Percentiles rank a stretch among this genome's conserved stretches.
These are phyloP conservation scores for Physocephala rufipes DNA, from an alignment of 2,888 invertebrate genomes.

Conservation along the genomic window DNA sequence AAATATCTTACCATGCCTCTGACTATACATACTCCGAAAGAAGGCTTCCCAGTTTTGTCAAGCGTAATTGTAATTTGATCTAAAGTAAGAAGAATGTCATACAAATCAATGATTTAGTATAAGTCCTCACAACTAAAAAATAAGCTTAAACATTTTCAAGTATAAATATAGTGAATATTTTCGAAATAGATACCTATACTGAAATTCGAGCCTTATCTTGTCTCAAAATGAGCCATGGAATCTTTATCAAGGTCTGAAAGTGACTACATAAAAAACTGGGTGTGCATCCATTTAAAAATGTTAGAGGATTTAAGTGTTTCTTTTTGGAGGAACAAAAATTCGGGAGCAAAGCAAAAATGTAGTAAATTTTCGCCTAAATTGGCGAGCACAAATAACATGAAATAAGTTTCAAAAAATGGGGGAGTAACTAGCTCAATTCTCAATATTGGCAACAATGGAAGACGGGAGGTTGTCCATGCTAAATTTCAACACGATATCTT, in stretches of 20 bases:
- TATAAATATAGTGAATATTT: slow-evolving; percentile 1
- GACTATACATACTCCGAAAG: slow-evolving; percentile 96
- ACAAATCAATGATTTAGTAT: not conserved
- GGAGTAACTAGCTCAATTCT: not conserved
- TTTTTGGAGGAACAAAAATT: too few species aligned
- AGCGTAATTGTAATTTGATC: slow-evolving; percentile 58
- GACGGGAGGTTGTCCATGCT: not conserved
- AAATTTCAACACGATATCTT: not conserved
- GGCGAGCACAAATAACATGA: not conserved
- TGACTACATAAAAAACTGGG: too few species aligned
- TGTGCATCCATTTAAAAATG: too few species aligned
- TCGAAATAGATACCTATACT: not conserved
- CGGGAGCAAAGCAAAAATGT: too few species aligned
- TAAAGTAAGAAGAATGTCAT: slow-evolving; percentile 35
- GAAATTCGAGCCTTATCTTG: not conserved
- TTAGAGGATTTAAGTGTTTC: too few species aligned
- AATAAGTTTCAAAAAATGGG: not conserved
- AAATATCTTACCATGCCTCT: slow-evolving; percentile 81
- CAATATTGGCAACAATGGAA: not conserved
- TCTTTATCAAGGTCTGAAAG: too few species aligned
- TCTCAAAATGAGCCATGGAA: not conserved
- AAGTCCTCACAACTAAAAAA: not conserved
- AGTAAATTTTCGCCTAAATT: too few species aligned
- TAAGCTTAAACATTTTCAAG: not conserved
- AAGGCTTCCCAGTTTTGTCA: slow-evolving; percentile 66